Percentiles rank a stretch among this genome's conserved stretches.
Conservation (phyloP, 1,140 invertebrate genomes). For the Drosophila suzukii region DNA sequence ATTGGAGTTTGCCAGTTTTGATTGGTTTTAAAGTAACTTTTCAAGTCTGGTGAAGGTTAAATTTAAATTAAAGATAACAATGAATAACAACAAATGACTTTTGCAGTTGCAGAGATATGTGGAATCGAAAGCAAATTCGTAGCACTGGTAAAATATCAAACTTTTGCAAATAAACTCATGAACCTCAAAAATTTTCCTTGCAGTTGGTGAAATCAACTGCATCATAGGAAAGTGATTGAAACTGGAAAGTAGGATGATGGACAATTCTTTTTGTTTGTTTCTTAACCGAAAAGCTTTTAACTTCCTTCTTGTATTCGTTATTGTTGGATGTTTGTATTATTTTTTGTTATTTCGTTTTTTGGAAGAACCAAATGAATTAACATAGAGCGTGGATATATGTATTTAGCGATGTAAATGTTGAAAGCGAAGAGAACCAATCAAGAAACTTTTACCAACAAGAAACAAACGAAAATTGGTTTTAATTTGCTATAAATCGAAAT, state of each 20-base stretch:
- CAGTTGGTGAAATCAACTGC: conserved; percentile 34
- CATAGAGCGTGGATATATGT: too few species aligned
- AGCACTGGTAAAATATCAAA: conserved; percentile 2
- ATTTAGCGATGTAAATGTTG: conserved; percentile 24
- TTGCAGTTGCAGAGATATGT: conserved; percentile 6
- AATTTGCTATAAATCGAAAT: conserved; percentile 1
- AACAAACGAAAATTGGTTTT: conserved; percentile 20
- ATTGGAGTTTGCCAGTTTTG: too few species aligned
- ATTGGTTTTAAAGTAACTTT: neutral
- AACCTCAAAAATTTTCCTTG: conserved; percentile 32
- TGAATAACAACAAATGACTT: neutral
- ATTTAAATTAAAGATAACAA: neutral
- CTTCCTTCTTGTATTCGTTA: neutral
- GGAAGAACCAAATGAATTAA: conserved; percentile 8
- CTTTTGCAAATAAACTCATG: neutral
- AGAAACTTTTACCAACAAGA: conserved; percentile 11
- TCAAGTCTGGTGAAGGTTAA: neutral
- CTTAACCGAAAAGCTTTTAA: neutral
- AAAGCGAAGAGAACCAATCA: conserved; percentile 9
- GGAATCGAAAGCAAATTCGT: neutral
- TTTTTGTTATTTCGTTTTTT: neutral
- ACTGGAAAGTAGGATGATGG: neutral
- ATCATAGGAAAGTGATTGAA: conserved; percentile 1
- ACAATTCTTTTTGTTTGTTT: conserved; percentile 2
- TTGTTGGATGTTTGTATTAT: neutral